Conservation (phyloP, 2,888 invertebrate species). For the Andrena flavipes region DNA sequence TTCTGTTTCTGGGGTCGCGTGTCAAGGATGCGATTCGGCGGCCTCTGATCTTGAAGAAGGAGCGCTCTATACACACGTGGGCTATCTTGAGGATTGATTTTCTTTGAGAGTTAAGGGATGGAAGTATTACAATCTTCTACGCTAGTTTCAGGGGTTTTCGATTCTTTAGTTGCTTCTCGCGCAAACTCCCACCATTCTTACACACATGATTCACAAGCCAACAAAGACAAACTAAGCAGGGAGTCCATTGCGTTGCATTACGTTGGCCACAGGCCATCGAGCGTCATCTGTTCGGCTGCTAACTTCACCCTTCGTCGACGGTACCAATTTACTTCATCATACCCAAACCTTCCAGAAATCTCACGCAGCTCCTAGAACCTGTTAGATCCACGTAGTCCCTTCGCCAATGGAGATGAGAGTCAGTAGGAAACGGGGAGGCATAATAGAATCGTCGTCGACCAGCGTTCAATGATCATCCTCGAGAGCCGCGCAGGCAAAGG, state of each 20-base stretch:
- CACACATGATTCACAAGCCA: neutral
- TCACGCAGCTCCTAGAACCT: neutral
- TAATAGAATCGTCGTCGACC: slow-evolving; percentile 23
- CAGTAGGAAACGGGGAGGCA: neutral
- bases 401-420: slow-evolving; percentile 3
- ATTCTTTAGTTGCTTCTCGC: neutral
- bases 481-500: slow-evolving; percentile 47
- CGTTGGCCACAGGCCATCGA: neutral
- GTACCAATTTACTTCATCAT: neutral
- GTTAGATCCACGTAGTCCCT: neutral
- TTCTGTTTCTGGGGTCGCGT: slow-evolving; percentile 33
- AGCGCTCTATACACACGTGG: neutral
- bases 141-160: neutral
- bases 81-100: neutral
- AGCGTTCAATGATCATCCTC: slow-evolving; percentile 57
- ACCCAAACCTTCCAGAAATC: neutral
- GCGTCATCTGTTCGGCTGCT: neutral
- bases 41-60: slow-evolving; percentile 9
- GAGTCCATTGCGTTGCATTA: neutral
- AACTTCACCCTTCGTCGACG: neutral
- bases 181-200: neutral
- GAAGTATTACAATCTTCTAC: neutral
- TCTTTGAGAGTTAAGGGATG: neutral
- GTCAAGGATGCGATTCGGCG: slow-evolving; percentile 30
- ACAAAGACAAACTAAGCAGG: neutral